Conservation (phyloP, 23 tunicate species). For the Oikopleura albicans region DNA sequence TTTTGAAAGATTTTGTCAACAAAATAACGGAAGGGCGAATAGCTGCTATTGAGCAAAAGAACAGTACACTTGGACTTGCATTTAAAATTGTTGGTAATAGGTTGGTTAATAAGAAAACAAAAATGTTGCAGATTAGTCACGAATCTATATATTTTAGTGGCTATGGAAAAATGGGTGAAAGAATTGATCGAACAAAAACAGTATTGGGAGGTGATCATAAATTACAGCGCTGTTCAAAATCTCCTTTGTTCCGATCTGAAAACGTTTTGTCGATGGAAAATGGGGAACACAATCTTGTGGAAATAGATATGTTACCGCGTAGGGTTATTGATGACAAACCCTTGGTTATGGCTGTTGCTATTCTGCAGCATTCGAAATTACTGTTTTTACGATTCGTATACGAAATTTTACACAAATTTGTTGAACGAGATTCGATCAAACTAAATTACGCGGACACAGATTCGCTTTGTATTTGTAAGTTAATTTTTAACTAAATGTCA, state of each 20-base stretch:
- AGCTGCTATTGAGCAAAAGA: neutral
- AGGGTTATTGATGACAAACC: neutral
- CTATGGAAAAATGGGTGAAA: neutral
- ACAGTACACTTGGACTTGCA: neutral
- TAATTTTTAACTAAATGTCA: neutral
- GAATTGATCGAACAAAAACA: neutral
- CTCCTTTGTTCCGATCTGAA: conserved; percentile 57
- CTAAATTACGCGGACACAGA: neutral
- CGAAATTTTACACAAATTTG: neutral
- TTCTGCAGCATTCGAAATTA: neutral
- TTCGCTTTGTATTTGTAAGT: neutral
- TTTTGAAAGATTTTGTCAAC: neutral
- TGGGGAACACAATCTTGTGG: neutral
- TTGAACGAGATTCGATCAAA: neutral
- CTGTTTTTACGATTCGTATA: neutral
- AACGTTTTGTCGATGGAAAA: conserved; percentile 33
- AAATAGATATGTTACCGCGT: neutral
- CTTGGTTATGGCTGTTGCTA: neutral
- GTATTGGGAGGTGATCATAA: conserved; percentile 32
- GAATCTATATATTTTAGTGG: neutral
- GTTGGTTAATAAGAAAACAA: too few relatives aligned
- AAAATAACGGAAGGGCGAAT: neutral
- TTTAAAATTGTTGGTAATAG: neutral
- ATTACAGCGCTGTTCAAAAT: conserved; percentile 38
- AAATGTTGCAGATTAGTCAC: too few relatives aligned